Evolutionary conservation across 2,797 vertebrate species (phyloP).

Genomic region (Tragopan temminckii): DNA sequence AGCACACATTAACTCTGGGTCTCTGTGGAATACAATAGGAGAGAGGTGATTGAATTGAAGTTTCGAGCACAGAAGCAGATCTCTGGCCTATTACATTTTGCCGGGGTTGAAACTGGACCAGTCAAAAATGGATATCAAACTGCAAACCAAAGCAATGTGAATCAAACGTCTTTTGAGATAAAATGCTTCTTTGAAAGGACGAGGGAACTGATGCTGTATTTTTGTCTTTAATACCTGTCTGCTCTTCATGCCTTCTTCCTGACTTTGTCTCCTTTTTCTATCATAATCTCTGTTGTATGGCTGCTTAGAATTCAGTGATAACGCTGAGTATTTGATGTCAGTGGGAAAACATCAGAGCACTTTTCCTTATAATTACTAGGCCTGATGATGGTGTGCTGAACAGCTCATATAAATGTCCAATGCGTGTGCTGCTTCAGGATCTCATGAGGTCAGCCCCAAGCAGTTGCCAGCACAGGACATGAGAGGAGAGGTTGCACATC

Average conservation of each 20-base stretch:
- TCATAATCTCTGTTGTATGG: neutral
- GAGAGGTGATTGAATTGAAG: constrained; percentile 68
- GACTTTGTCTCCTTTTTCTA: neutral
- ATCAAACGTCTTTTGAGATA: constrained; percentile 24
- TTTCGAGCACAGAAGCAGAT: constrained; percentile 56
- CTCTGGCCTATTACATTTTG: constrained; percentile 60
- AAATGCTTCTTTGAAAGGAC: constrained; percentile 49
- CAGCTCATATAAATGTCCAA: neutral
- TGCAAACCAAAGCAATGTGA: neutral
- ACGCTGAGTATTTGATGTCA: neutral
- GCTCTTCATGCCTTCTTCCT: neutral
- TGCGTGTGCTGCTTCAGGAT: neutral
- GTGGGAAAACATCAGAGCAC: neutral
- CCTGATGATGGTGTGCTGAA: neutral
- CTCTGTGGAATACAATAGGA: constrained; percentile 69
- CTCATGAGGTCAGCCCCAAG: neutral
- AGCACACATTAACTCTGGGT: constrained; percentile 56
- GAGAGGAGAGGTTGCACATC: neutral
- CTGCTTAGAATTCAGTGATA: neutral
- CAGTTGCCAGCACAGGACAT: neutral
- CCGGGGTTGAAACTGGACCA: constrained; percentile 56
- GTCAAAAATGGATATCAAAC: constrained; percentile 2
- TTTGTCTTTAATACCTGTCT: constrained; percentile 14
- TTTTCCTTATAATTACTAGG: neutral
- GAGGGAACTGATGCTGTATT: constrained; percentile 10